Percentiles rank a stretch among this genome's conserved stretches.
Conservation (phyloP, 2,888 invertebrate genomes). For the Melieria omissa region DNA sequence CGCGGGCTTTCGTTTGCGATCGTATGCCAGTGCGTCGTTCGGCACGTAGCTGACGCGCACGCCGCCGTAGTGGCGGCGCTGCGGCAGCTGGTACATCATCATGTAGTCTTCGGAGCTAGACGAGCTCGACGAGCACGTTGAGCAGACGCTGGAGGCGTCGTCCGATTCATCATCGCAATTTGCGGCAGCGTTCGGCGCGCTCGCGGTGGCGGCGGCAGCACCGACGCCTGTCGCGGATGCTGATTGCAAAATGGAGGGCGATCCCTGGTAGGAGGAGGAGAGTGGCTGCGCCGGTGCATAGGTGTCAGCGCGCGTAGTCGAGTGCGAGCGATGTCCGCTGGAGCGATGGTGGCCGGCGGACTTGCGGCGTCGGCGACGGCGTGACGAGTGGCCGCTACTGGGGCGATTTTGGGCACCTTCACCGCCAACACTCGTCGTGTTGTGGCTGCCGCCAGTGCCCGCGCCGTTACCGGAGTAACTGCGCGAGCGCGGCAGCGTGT, state of each 20-base stretch:
- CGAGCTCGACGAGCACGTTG: conserved; percentile 89
- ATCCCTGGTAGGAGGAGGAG: conserved; percentile 62
- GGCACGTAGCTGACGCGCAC: conserved; percentile 93
- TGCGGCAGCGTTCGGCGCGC: conserved; percentile 24
- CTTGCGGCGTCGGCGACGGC: conserved; percentile 60
- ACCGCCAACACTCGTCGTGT: conserved; percentile 56
- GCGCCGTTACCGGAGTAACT: conserved; percentile 69
- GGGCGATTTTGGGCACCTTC: conserved; percentile 49
- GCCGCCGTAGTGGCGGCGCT: conserved; percentile 85
- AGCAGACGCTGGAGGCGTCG: conserved; percentile 84
- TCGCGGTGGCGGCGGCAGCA: conserved; percentile 44
- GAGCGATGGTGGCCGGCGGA: conserved; percentile 61
- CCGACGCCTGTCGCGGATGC: conserved; percentile 39
- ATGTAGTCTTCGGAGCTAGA: conserved; percentile 87
- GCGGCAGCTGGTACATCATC: conserved; percentile 86
- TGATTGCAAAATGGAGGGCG: conserved; percentile 52
- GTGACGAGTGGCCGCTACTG: conserved; percentile 58
- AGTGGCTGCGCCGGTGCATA: conserved; percentile 61
- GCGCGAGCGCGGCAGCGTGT: conserved; percentile 69
- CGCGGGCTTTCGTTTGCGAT: conserved; percentile 74
- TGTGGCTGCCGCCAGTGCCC: conserved; percentile 55
- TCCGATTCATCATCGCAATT: conserved; percentile 69
- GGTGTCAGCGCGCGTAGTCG: conserved; percentile 61
- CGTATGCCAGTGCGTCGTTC: conserved; percentile 88
- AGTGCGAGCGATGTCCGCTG: conserved; percentile 58